These are phyloP conservation scores for Platygyra sinensis DNA, from an alignment of 64 coral and sea anemone species.

Conservation along the genomic window DNA sequence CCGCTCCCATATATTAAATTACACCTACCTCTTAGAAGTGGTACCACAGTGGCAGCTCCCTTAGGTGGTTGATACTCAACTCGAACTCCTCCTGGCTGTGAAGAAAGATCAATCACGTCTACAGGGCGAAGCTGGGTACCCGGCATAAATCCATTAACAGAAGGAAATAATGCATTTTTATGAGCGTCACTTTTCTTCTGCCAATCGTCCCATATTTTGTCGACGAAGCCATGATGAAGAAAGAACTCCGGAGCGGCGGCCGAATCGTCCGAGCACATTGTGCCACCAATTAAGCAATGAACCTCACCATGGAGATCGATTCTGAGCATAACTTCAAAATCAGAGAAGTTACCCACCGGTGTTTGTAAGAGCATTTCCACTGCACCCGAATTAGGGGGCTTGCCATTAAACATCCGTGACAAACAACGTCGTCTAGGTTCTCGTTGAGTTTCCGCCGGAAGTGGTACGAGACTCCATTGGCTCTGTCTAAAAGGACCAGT, in stretches of 20 bases:
- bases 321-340: constrained; percentile 64
- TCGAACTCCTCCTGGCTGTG: constrained; percentile 19
- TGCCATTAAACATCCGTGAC: constrained; percentile 60
- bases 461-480: constrained; percentile 56
- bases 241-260: constrained; percentile 61
- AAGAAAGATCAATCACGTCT: too few relatives aligned
- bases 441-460: neutral
- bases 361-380: constrained; percentile 38
- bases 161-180: constrained; percentile 28
- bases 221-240: constrained; percentile 59
- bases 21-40: constrained; percentile 5
- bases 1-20: too few relatives aligned
- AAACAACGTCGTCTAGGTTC: constrained; percentile 35
- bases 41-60: neutral
- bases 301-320: constrained; percentile 18
- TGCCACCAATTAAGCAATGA: constrained; percentile 43
- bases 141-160: neutral
- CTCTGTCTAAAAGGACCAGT: constrained; percentile 67
- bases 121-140: too few relatives aligned
- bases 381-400: constrained; percentile 64
- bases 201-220: too few relatives aligned
- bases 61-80: constrained; percentile 17
- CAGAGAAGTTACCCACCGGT: constrained; percentile 24
- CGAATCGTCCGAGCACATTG: constrained; percentile 56
- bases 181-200: constrained; percentile 20